A percentile compares a stretch with the other conserved stretches of the same genome.
These are phyloP conservation scores for Aurelia sp. DNA, from an alignment of 30 jellyfish, hydroid and myxozoan genomes.

Conservation along the genomic window DNA sequence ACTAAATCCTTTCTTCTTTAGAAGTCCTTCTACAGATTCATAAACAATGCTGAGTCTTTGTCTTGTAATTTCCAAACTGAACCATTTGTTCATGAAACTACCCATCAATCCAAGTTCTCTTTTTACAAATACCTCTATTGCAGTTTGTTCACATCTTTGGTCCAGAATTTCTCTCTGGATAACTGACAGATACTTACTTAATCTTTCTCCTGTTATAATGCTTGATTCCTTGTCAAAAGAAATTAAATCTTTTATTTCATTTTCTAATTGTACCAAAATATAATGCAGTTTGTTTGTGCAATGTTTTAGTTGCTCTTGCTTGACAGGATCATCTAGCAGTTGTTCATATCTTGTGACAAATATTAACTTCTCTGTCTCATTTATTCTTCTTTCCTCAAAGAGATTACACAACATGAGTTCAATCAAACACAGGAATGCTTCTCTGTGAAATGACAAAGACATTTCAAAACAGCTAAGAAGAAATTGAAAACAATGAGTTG, in stretches of 20 bases:
- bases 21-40: slow-evolving; percentile 13
- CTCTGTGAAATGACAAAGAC: slow-evolving; percentile 28
- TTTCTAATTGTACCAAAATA: slow-evolving; percentile 31
- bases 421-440: slow-evolving; percentile 40
- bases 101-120: slow-evolving; percentile 30
- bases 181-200: slow-evolving; percentile 36
- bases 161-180: slow-evolving; percentile 42
- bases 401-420: slow-evolving; percentile 37
- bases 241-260: slow-evolving; percentile 14
- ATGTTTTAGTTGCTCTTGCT: neutral
- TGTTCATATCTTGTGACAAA: slow-evolving; percentile 58
- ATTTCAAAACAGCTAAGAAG: slow-evolving; percentile 42
- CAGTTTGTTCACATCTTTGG: neutral
- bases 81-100: slow-evolving; percentile 37
- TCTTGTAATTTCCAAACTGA: slow-evolving; percentile 38
- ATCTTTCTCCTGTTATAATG: slow-evolving; percentile 8
- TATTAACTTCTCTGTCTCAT: slow-evolving; percentile 49
- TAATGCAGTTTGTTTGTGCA: slow-evolving; percentile 42
- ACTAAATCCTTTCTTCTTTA: slow-evolving; percentile 23
- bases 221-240: neutral
- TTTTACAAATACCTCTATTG: slow-evolving; percentile 17
- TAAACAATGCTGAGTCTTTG: slow-evolving; percentile 34
- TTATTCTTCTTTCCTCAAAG: slow-evolving; percentile 28
- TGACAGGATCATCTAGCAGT: slow-evolving; percentile 27
- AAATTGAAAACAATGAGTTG: slow-evolving; percentile 14